Evolutionary conservation across 2,113 vertebrate species (phyloP), one percentile per base, ranked within the genome.

Genomic region (Aegithalos caudatus): DNA sequence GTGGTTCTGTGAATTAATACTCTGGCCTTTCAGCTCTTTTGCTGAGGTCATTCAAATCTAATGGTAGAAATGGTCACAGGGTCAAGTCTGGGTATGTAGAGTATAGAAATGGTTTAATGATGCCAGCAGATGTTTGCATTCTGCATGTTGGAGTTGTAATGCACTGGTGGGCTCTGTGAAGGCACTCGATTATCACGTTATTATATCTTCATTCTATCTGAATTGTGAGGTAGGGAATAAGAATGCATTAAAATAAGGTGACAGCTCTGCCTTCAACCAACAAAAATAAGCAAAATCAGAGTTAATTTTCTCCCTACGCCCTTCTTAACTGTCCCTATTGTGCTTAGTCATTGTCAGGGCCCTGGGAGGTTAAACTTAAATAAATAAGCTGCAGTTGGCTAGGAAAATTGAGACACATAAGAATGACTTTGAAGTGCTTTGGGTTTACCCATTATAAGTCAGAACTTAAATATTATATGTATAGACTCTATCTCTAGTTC

Each of bases 1-100:
- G 98, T 97, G 98, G 97, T 97, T 98, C 97, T 94, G 96, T 98
- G 98, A 98, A 98, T 98, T 98, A 98, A 98, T 98, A 97, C 97
- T 94, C 83, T 84, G 88, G 97, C 97, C 98, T 98, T 98, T 98
- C 97, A 98, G 97, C 97, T 97, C 93, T 85, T 97, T 98, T 96
- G 97, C 97, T 97, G 98, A 98, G 98, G 98, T 98, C 98, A 97
- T 98, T 98, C 96, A 97, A 97, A 98, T 98, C 97, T 97, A 97
- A 97, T 98, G 97, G 98, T 96, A 97, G 97, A 96, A 97, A 94
- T 97, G 97, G 98, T 97, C 94, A 86, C 97, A 95, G 97, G 98
- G 98, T 98, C 97, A 98, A 95, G 95, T 94, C 96, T 93, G 93
- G 97, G 95, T 95, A 90, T 95, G 94, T 54, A 61, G 97, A 92